Conservation (phyloP, 2,113 vertebrate species). For the Irena cyanogastra region DNA sequence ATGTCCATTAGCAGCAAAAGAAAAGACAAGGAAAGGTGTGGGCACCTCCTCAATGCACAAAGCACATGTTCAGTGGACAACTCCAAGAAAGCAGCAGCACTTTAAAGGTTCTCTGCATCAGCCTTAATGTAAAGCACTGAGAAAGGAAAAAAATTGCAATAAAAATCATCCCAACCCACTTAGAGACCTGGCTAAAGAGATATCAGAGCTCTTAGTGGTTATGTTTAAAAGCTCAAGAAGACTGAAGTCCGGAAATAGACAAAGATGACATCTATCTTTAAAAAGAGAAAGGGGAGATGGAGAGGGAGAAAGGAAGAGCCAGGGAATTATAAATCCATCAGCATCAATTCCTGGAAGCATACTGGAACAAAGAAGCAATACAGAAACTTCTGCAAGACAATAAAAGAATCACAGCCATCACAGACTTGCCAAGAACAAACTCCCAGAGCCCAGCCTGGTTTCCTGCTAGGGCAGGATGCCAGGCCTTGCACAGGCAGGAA, state of each 20-base stretch:
- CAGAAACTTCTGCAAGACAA: background rate
- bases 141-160: background rate
- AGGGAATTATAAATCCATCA: background rate
- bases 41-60: background rate
- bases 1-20: background rate
- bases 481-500: background rate
- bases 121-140: background rate
- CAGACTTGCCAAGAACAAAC: background rate
- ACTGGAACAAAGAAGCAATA: background rate
- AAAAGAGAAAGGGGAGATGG: background rate
- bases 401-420: background rate
- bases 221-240: slow-evolving; percentile 13
- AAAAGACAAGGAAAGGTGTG: background rate
- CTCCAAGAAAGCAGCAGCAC: background rate
- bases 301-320: background rate
- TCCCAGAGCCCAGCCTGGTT: background rate
- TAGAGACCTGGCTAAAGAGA: background rate
- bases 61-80: background rate
- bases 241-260: background rate
- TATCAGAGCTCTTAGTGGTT: background rate
- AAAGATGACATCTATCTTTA: background rate
- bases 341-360: slow-evolving; percentile 17
- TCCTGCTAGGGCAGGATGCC: background rate
- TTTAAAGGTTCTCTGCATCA: background rate
- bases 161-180: background rate